Conservation (phyloP, 1,140 invertebrate genomes). For the Venturia canescens region DNA sequence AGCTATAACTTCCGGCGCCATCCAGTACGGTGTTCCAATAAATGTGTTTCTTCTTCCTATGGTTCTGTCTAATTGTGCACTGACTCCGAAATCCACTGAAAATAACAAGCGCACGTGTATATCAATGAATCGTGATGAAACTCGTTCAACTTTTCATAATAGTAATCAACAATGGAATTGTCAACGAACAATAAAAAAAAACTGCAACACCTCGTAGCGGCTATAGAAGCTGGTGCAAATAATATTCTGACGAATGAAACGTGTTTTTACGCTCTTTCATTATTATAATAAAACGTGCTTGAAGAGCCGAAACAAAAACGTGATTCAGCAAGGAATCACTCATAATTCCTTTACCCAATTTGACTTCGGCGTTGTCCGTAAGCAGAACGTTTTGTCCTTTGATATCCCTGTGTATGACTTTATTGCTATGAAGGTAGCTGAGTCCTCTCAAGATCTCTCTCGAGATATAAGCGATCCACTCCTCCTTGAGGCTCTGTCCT, state of each 20-base stretch:
- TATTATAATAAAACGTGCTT: not conserved
- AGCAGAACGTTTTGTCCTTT: conserved; percentile 99
- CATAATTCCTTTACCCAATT: conserved; percentile 83
- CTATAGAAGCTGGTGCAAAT: no score
- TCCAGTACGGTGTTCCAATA: conserved; percentile 99
- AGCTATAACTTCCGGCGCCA: conserved; percentile 98
- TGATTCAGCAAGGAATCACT: not conserved
- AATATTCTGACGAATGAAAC: no score
- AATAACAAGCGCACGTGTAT: conserved; percentile 52
- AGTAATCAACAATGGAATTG: no score
- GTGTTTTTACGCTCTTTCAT: not conserved
- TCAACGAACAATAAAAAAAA: no score
- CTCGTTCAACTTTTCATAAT: no score
- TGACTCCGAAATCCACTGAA: conserved; percentile 99
- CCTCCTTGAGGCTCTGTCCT: conserved; percentile 98
- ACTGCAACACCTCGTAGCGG: no score
- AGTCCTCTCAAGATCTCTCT: conserved; percentile 97
- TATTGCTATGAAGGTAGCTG: conserved; percentile 98
- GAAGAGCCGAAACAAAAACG: not conserved
- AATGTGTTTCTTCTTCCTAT: conserved; percentile 99
- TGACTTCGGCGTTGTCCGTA: conserved; percentile 99
- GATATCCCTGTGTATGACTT: conserved; percentile 99
- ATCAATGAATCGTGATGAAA: not conserved
- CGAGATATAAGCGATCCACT: conserved; percentile 99
- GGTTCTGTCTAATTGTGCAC: conserved; percentile 98